Conservation (phyloP, 2,888 invertebrate genomes). For the Tuberolachnus salignus region DNA sequence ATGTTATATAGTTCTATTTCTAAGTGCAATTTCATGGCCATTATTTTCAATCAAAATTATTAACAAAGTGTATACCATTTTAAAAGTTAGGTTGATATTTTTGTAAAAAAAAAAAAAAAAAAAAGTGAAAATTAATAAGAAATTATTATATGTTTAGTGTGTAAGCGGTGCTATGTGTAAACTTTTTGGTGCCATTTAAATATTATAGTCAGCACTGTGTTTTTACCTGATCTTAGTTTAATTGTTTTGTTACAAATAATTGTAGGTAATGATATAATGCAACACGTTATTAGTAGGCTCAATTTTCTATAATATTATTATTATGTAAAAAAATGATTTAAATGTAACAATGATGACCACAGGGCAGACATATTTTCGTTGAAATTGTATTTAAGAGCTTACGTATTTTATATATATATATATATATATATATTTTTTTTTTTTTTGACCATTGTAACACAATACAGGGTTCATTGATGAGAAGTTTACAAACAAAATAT, state of each 20-base stretch:
- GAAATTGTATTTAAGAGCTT: constrained; percentile 54
- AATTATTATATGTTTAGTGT: constrained; percentile 43
- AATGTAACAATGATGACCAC: constrained; percentile 35
- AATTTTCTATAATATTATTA: constrained; percentile 43
- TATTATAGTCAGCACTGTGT: constrained; percentile 51
- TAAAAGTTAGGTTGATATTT: constrained; percentile 43
- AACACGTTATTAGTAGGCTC: constrained; percentile 35
- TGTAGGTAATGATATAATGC: constrained; percentile 31
- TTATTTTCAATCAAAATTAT: constrained; percentile 54
- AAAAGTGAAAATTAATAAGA: constrained; percentile 31
- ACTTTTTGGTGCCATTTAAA: constrained; percentile 56
- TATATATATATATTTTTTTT: too few species aligned
- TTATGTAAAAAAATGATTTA: constrained; percentile 18
- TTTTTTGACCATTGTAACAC: constrained; percentile 54
- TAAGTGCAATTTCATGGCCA: constrained; percentile 50
- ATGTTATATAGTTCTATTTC: constrained; percentile 38
- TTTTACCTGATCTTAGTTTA: constrained; percentile 53
- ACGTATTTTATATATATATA: constrained; percentile 43
- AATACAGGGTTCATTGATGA: constrained; percentile 54
- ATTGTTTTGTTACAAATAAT: constrained; percentile 50
- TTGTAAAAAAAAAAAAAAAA: constrained; percentile 36
- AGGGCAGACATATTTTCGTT: constrained; percentile 45
- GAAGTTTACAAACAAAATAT: constrained; percentile 42
- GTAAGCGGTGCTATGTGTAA: constrained; percentile 55
- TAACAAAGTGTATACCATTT: constrained; percentile 34